phyloP scores from a whole-genome alignment of 2,113 vertebrate genomes.

The Rhegmatorhina hoffmannsi region DNA sequence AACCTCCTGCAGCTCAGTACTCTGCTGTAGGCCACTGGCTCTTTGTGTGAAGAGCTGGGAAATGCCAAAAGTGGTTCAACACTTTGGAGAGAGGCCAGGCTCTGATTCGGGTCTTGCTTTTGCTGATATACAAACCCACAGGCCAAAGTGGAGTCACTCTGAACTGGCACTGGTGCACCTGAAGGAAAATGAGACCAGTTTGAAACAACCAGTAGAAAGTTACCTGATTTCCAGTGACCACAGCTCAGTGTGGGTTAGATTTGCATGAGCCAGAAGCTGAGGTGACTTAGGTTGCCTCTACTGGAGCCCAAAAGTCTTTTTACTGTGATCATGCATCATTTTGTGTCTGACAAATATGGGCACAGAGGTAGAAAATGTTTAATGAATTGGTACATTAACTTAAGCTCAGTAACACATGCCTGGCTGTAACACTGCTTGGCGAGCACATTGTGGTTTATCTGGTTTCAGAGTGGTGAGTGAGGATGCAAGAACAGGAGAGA shows the following conservation, averaged over 20 bases:
- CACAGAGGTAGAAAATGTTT: background rate
- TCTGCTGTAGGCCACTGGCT: background rate
- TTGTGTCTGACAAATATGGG: background rate
- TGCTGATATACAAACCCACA: background rate
- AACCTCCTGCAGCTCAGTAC: background rate
- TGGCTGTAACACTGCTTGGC: background rate
- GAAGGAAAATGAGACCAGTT: background rate
- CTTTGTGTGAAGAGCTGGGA: background rate
- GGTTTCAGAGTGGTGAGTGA: background rate
- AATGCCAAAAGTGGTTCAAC: background rate
- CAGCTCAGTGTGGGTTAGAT: accelerated
- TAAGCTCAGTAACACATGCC: background rate
- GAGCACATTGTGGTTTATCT: background rate
- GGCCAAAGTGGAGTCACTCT: background rate
- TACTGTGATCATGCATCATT: background rate
- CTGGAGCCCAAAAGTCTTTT: background rate
- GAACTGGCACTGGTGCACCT: background rate
- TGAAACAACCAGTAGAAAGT: background rate
- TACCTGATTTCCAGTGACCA: background rate
- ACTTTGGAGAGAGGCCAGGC: accelerated
- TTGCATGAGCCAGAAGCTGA: background rate
- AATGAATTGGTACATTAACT: slow-evolving; percentile 39
- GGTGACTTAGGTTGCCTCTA: background rate
- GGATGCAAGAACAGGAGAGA: background rate
- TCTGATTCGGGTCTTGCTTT: background rate